Conservation (phyloP, 2,888 invertebrate genomes). For the Leptarthrus brevirostris region DNA sequence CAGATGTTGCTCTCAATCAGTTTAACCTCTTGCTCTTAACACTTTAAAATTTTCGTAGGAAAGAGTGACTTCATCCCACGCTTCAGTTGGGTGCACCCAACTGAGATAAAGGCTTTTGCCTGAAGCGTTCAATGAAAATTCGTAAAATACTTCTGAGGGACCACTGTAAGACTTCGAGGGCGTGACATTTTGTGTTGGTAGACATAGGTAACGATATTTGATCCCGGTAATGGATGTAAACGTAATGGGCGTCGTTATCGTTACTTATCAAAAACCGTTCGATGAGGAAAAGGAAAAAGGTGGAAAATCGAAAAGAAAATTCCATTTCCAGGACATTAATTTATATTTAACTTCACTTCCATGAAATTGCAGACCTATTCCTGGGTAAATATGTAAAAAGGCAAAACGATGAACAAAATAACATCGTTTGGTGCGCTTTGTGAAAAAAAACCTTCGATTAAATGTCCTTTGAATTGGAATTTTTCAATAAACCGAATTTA, state of each 20-base stretch:
- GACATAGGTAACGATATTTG: background rate
- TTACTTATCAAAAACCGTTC: slow-evolving; percentile 7
- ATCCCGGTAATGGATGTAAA: slow-evolving; percentile 1
- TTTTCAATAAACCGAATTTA: too few relatives aligned
- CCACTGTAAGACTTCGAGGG: background rate
- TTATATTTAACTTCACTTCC: slow-evolving; percentile 29
- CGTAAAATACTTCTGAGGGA: background rate
- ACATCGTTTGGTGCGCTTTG: too few relatives aligned
- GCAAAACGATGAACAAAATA: background rate
- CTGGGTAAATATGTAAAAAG: background rate
- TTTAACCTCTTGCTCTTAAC: too few relatives aligned
- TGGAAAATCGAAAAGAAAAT: slow-evolving; percentile 20
- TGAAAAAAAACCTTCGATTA: too few relatives aligned
- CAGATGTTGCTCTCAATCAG: too few relatives aligned
- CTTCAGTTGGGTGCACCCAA: slow-evolving; percentile 24
- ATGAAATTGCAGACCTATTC: background rate
- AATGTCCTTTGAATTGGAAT: too few relatives aligned
- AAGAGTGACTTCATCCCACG: slow-evolving; percentile 21
- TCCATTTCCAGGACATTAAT: slow-evolving; percentile 39
- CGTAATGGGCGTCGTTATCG: slow-evolving; percentile 5
- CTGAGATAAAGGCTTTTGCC: slow-evolving; percentile 25
- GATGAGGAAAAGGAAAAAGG: background rate
- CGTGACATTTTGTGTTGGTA: background rate
- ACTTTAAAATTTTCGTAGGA: background rate
- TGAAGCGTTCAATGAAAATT: background rate